These are phyloP conservation scores for Scrobipalpa atriplicella DNA, from an alignment of 2,888 invertebrate species.

Conservation along the genomic window DNA sequence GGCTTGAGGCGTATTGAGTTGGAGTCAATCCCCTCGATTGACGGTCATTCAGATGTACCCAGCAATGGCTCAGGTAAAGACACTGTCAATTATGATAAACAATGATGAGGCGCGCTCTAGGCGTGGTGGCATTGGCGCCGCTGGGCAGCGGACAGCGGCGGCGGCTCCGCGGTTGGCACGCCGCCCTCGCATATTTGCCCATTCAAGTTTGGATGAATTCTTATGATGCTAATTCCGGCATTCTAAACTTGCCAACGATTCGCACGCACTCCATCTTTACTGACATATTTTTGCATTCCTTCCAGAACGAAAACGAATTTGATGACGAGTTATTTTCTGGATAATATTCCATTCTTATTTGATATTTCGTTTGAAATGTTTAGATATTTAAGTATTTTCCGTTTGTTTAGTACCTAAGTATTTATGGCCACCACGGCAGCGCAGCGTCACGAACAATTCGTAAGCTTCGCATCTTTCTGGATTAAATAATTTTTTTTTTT, in stretches of 20 bases:
- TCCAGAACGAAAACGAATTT: conserved; percentile 19
- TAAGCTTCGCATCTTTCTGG: no score
- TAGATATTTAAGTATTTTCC: neutral
- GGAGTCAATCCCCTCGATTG: no score
- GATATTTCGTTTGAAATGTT: neutral
- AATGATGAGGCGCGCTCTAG: no score
- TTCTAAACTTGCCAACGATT: conserved; percentile 46
- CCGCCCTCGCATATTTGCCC: conserved; percentile 33
- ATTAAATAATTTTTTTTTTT: no score
- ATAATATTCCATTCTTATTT: neutral
- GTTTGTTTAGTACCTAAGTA: neutral
- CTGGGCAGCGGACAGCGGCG: no score
- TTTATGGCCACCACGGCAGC: neutral
- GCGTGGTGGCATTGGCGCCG: conserved; percentile 11
- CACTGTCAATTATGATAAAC: no score
- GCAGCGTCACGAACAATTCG: no score
- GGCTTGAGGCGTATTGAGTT: no score
- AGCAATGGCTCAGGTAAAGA: no score
- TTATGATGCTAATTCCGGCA: conserved; percentile 47
- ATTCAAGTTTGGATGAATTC: conserved; percentile 47
- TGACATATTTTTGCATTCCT: conserved; percentile 32
- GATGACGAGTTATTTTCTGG: neutral
- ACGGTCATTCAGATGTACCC: no score
- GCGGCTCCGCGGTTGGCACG: conserved; percentile 33
- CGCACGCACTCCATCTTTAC: conserved; percentile 32